Base-by-base conservation (phyloP, 2,888 invertebrate species). In the Hirtodrosophila duncani region DNA sequence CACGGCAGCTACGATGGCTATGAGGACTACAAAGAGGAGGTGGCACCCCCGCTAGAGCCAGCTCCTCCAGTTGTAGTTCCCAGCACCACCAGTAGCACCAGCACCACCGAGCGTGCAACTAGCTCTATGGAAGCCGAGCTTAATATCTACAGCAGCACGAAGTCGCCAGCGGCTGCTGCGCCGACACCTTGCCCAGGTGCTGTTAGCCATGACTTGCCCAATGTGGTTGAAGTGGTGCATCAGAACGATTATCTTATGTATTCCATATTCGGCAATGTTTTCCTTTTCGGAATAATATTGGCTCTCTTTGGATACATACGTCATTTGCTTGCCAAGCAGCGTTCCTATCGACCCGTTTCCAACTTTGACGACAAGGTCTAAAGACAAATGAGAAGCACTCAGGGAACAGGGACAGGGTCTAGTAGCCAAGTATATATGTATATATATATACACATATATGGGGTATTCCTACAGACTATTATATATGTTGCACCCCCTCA, bases 321-420 rank as follows among this genome's bases (percentile, higher is more conserved):
- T 10, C 83, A 83, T 11, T 39, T 81, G 49, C 74, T 57, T 16
- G 81, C 84, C 51, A 84, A 82, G 46, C 83, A 86, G 60, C 84
- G 86, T 65, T 86, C 87, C 60, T 86, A 86, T 56, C 70, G 82
- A 17, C 85, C 86, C 2, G 86, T 86, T 34, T 83, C 85, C 9
- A 84, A 74, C 46, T 71, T 83, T 48, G 87, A 87, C 60, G 84
- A 85, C 33, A 86, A 84, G 59, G 84, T 81, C 59, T 86, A 67
- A 59, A 18, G n/a, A 30, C 48, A 41, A 17, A 24, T 39, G 29
- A 41, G 16, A 46, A 16, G 21, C 17, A 24, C 5, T 3, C 1
- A 34, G 2, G 8, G 13, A 31, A 31, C 3, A 39, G 21, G 16
- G 23, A 23, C n/a, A 18, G 45, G 23, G 20, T 20, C 4, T 4